Base-by-base conservation (phyloP, 2,113 vertebrate species). In the Nanorana parkeri region DNA sequence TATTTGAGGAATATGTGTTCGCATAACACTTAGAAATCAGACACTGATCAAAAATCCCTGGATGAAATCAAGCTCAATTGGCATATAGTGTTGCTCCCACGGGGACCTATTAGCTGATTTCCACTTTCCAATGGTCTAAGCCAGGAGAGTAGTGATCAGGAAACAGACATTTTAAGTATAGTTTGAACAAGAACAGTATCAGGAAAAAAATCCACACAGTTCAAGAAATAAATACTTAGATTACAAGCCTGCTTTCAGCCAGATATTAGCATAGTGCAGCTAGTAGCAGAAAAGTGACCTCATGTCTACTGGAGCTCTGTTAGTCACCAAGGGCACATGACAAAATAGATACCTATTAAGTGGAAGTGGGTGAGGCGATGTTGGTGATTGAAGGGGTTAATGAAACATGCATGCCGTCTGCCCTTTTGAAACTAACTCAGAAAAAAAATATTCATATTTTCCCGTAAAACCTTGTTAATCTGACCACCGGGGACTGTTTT, bases 401-500 rank as follows among this genome's bases (percentile, higher is more conserved):
- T 28, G 20, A 24, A 73, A 73, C 60, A 71, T 72, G n/a, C 26
- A 63, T 55, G 15, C 79, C 15, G 79, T 64, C 68, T 81, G 79
- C 19, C 26, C 51, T 51, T 81, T 81, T 72, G 41, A 32, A 78
- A 32, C 11, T 52, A 80, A 26, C 58, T 64, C 64, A 73, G 79
- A 54, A 71, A 66, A 74, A 81, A 74, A 80, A 66, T 52, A 61
- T 61, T 56, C 20, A 81, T 74, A 41, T 66, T 86, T 88, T 89
- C 85, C 88, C 23, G 24, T 84, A 89, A 88, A 88, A 84, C 78
- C 81, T 84, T 77, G 72, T 85, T 76, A 81, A 51, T 72, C 69
- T 83, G 71, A 20, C 80, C 86, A 84, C 83, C 84, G 86, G 86
- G 87, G 88, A 88, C 77, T 90, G 87, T 88, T 84, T 84, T 88